phyloP scores from a whole-genome alignment of 2,113 vertebrate genomes.

The Tursiops truncatus region DNA sequence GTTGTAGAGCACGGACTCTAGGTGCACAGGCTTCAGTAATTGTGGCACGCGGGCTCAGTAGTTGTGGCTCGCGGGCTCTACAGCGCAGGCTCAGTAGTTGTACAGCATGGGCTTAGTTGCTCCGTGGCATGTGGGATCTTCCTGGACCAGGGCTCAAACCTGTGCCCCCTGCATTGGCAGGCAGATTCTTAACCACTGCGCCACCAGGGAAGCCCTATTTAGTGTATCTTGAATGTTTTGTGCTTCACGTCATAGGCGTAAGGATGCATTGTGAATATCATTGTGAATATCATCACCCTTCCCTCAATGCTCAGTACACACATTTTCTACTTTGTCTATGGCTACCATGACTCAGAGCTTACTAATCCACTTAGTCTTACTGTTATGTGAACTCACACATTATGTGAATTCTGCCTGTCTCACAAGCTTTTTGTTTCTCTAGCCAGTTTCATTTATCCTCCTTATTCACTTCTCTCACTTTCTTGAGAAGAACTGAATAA shows the following conservation, averaged over 20 bases:
- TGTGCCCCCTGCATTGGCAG: no score
- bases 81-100: no score
- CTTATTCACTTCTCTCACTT: not conserved
- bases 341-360: not conserved
- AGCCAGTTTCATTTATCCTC: not conserved
- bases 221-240: not conserved
- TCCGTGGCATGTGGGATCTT: no score
- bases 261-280: not conserved
- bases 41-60: no score
- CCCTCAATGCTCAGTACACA: not conserved
- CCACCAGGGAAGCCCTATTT: not conserved
- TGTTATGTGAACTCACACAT: no score
- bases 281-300: not conserved
- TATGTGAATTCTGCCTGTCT: not conserved
- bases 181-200: no score
- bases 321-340: not conserved
- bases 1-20: no score
- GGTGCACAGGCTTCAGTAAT: no score
- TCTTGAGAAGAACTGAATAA: not conserved
- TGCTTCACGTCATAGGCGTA: not conserved
- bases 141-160: no score
- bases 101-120: no score
- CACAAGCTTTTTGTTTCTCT: not conserved
- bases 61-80: no score
- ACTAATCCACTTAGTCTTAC: not conserved